Evolutionary conservation across 2,797 vertebrate genomes (phyloP), one percentile per base, ranked within the genome.

Genomic region (Nannoperca australis): DNA sequence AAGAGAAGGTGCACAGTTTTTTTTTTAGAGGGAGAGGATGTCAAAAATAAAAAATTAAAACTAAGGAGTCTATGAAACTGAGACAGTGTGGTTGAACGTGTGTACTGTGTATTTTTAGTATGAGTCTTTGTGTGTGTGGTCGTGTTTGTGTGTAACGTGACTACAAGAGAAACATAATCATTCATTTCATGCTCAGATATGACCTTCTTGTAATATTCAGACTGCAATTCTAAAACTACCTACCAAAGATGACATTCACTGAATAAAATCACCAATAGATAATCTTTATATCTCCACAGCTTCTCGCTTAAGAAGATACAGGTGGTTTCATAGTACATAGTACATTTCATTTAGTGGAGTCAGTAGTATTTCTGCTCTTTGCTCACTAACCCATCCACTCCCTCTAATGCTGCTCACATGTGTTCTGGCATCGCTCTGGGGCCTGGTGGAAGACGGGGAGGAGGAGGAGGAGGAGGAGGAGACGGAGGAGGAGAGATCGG

Each of bases 401-500:
- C 84, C 84, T 87, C 74, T 70, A 50, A 60, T 18, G 11, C 67
- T 0, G 50, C 90, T 93, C 67, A 66, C 88, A 88, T 85, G 79
- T 91, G 92, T 93, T 92, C 90, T 92, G 94, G 92, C 90, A 84
- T 85, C 40, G 77, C 91, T 90, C 88, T 68, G 54, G 73, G 73
- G 66, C 24, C 9, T 78, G 70, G 69, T 70, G 71, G 77, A 81
- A 72, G 79, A 73, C 7, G 50, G 9, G 76, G 72, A 77, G 62
- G 67, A 77, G 50, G 64, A 61, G 22, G 49, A 66, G 49, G 49
- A 66, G 63, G 14, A n/a, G 5, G 38, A 53, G 68, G 34, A 24
- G 27, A 13, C 51, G 32, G 11, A 49, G 64, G 49, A 22, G 45
- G 69, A 40, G 66, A 7, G 55, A 36, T 40, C 1, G 40, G 61